Percentiles rank a stretch among this genome's conserved stretches.
These are phyloP conservation scores for Grallaria varia DNA, from an alignment of 2,113 vertebrate genomes.

Conservation along the genomic window DNA sequence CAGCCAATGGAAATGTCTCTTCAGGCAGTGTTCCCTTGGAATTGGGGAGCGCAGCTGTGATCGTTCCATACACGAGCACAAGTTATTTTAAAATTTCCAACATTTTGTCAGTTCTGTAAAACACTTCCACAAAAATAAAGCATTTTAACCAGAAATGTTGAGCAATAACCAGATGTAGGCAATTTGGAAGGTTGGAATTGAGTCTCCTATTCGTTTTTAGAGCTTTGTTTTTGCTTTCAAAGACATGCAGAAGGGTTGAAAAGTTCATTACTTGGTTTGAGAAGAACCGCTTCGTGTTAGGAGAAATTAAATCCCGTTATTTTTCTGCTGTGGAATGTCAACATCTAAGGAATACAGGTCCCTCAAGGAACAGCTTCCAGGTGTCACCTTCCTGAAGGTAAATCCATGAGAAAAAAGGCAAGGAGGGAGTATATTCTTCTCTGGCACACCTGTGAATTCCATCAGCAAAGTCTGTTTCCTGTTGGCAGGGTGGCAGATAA, in stretches of 20 bases:
- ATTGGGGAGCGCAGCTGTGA: conserved; percentile 67
- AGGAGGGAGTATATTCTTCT: not conserved
- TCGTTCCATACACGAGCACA: conserved; percentile 38
- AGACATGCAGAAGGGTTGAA: not conserved
- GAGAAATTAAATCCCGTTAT: not conserved
- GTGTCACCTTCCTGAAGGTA: not conserved
- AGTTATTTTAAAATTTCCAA: conserved; percentile 57
- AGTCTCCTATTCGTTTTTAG: conserved; percentile 49
- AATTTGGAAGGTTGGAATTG: conserved; percentile 22
- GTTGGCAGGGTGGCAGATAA: not conserved
- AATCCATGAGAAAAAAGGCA: not conserved
- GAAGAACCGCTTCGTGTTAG: not conserved
- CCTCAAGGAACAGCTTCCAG: not conserved
- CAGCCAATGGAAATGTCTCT: conserved; percentile 57
- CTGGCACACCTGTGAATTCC: not conserved
- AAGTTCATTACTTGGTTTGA: conserved; percentile 30
- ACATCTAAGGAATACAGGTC: not conserved
- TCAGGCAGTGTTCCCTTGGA: conserved; percentile 61
- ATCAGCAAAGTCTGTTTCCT: not conserved
- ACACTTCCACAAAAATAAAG: conserved; percentile 57
- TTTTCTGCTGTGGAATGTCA: not conserved
- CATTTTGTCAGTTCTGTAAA: conserved; percentile 53
- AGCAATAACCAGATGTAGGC: conserved; percentile 67
- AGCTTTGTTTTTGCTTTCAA: conserved; percentile 44
- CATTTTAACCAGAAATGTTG: conserved; percentile 58